These are phyloP conservation scores for Macrocentrus cingulum DNA, from an alignment of 1,140 invertebrate species.

Conservation along the genomic window DNA sequence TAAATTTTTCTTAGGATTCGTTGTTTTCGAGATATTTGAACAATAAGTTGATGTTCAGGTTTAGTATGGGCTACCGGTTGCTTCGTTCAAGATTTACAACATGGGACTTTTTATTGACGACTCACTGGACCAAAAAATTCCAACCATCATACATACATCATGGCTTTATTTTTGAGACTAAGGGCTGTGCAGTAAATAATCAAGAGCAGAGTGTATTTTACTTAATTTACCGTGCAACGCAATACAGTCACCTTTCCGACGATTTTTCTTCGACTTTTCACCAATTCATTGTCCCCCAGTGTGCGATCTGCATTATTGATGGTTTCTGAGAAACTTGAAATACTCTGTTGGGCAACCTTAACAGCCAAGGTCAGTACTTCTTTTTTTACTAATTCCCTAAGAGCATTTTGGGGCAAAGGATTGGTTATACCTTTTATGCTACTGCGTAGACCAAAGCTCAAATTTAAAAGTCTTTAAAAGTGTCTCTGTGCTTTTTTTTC, in stretches of 20 bases:
- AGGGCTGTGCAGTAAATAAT: slow-evolving; percentile 32
- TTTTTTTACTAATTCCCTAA: too few relatives aligned
- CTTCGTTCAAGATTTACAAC: slow-evolving; percentile 22
- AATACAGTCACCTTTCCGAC: neutral
- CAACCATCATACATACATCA: slow-evolving; percentile 33
- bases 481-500: too few relatives aligned
- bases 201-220: too few relatives aligned
- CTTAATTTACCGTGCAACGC: slow-evolving; percentile 11
- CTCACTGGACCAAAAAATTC: slow-evolving; percentile 30
- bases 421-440: too few relatives aligned
- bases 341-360: slow-evolving; percentile 8
- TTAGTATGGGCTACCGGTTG: too few relatives aligned
- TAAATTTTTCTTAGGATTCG: too few relatives aligned
- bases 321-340: neutral
- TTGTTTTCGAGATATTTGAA: too few relatives aligned
- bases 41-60: too few relatives aligned
- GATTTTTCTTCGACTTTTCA: neutral
- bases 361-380: slow-evolving; percentile 11
- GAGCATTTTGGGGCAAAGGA: too few relatives aligned
- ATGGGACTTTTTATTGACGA: slow-evolving; percentile 8
- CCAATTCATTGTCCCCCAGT: neutral
- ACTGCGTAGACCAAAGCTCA: too few relatives aligned
- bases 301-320: slow-evolving; percentile 1
- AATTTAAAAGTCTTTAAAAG: too few relatives aligned
- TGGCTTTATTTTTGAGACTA: slow-evolving; percentile 27